Conservation (phyloP, 2,113 vertebrate genomes). For the Alligator mississippiensis region DNA sequence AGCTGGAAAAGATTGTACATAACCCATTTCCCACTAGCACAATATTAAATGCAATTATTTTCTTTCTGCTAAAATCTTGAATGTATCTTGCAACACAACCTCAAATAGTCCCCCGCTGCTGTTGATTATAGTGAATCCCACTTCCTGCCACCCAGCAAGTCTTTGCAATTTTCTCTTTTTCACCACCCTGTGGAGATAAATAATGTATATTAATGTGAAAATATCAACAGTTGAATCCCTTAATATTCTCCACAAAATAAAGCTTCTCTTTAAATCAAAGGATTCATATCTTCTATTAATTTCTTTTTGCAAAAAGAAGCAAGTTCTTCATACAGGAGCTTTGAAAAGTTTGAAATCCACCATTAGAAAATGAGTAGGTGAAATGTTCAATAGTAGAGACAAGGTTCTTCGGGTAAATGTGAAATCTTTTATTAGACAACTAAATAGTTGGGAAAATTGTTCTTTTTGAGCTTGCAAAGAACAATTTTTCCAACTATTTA, state of each 20-base stretch:
- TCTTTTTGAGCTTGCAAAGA: too few species aligned
- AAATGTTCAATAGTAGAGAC: not conserved
- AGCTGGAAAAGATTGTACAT: conserved; percentile 63
- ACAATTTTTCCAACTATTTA: too few species aligned
- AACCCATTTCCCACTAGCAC: conserved; percentile 51
- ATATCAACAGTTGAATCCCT: conserved; percentile 69
- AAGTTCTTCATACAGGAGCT: conserved; percentile 39
- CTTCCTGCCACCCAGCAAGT: conserved; percentile 71
- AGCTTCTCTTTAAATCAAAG: conserved; percentile 63
- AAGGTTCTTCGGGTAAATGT: not conserved
- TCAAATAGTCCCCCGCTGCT: conserved; percentile 70
- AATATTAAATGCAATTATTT: conserved; percentile 74
- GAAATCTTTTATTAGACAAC: too few species aligned
- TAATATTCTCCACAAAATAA: conserved; percentile 68
- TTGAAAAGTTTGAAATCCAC: conserved; percentile 60
- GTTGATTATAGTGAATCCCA: conserved; percentile 68
- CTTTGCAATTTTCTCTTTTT: conserved; percentile 76
- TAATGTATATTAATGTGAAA: conserved; percentile 74
- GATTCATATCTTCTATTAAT: conserved; percentile 52
- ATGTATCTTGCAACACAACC: conserved; percentile 63
- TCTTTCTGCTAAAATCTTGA: conserved; percentile 72
- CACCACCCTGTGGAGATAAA: conserved; percentile 69
- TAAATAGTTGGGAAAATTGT: too few species aligned
- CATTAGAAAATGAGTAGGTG: conserved; percentile 47
- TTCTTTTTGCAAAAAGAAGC: conserved; percentile 46